Base-by-base conservation (phyloP, 1,140 invertebrate species). In the Ceratina calcarata region DNA sequence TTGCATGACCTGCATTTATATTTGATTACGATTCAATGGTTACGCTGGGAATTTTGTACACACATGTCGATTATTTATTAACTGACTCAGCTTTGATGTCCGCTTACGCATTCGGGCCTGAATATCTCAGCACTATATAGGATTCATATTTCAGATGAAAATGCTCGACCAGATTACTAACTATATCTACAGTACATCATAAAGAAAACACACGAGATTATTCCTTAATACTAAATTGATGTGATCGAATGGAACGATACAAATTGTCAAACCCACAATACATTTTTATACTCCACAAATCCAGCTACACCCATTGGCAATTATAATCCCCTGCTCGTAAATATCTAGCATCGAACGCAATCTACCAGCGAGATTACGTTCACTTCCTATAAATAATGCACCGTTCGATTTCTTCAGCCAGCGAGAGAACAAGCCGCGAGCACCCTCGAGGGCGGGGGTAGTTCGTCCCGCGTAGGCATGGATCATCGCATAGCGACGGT, bases 331-430 rank as follows among this genome's bases (percentile, higher is more conserved):
- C 76, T 8, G 12, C 15, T 37, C 53, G 6, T 32, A 53, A 27
- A 53, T 15, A 72, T 62, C 37, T 16, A 0, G 20, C 70, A 77
- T 77, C 75, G 16, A n/a, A 8, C 77, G 60, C 81, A 49, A 83
- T 84, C 72, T 58, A 45, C 16, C 51, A 15, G 22, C 75, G 12
- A 57, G 78, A 77, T 84, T 83, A 80, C 67, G 51, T 67, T 71
- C 57, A 68, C 53, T 55, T 82, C 61, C 27, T 49, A 84, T 86
- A 82, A 86, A 86, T 86, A 77, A 86, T 86, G 84, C 77, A 86
- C 71, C 64, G n/a, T 77, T 86, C 77, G 69, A 86, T 86, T 73
- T 24, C 65, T 27, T 20, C 16, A 12, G 8, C 16, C 16, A 16
- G 18, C 7, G n/a, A 37, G 18, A 37, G 72, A 53, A 61, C 4